Evolutionary conservation across 2,797 vertebrate genomes (phyloP).

Genomic region (Adelosebastes latens): DNA sequence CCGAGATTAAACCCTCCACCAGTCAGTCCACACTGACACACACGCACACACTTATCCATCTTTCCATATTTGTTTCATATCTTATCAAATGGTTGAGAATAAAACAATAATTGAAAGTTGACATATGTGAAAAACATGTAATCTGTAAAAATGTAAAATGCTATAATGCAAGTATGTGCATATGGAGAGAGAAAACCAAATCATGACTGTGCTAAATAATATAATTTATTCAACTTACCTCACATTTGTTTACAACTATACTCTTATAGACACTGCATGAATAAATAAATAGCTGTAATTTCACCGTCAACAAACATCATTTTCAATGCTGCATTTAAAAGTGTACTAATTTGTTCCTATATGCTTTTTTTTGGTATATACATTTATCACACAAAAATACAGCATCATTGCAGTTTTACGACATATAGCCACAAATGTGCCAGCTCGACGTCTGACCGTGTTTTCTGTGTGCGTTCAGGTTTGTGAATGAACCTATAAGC

Average conservation of each 20-base stretch:
- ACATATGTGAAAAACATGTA: background rate
- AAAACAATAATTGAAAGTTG: background rate
- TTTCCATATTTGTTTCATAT: background rate
- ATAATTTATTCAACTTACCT: constrained; percentile 80
- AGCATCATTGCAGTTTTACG: constrained; percentile 70
- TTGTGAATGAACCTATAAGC: constrained; percentile 38
- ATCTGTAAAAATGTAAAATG: background rate
- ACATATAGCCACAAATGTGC: constrained; percentile 79
- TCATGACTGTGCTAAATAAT: constrained; percentile 72
- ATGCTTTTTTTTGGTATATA: constrained; percentile 57
- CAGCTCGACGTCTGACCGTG: constrained; percentile 38
- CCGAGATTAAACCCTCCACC: constrained; percentile 61
- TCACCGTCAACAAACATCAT: constrained; percentile 63
- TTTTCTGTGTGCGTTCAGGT: constrained; percentile 40
- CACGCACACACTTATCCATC: background rate
- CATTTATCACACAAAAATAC: constrained; percentile 81
- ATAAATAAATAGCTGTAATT: constrained; percentile 73
- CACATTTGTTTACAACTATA: constrained; percentile 73
- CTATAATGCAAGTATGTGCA: background rate
- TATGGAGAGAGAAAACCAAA: constrained; percentile 44
- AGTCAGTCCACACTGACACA: constrained; percentile 3
- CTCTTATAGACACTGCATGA: constrained; percentile 72
- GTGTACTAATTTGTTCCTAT: constrained; percentile 60
- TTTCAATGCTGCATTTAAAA: constrained; percentile 68
- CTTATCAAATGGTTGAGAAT: background rate